Evolutionary conservation across 2,113 vertebrate species (phyloP), one percentile per base, ranked within the genome.

Genomic region (Rhegmatorhina hoffmannsi): DNA sequence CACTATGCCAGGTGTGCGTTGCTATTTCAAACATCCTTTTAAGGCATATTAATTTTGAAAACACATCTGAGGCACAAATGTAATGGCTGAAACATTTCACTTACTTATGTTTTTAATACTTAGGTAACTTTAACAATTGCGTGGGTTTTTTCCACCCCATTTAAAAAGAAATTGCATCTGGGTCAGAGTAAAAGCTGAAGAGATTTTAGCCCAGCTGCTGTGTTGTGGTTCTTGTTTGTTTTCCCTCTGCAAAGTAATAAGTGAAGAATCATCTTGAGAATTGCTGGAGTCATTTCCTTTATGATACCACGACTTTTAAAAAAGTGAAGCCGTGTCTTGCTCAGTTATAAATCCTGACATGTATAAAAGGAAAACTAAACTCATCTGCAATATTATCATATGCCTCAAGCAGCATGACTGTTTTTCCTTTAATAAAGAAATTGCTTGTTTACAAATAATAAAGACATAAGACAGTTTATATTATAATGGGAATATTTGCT

Each of bases 401-500:
- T 25, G 72, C 47, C 75, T 95, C 63, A 77, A 86, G 90, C 78
- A 92, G 31, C 21, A 28, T 21, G 11, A 73, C 53, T 52, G 23
- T 73, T 75, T 82, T 68, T 34, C 12, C 36, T 86, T 88, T 90
- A 90, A 29, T 87, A 90, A 76, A 53, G 26, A 40, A 53, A 67
- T 69, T 69, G 43, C 24, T 72, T 82, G n/a, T 88, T 95, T 86
- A 80, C 59, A 92, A 89, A 75, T 87, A 90, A 75, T 66, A 74
- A 63, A 62, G 80, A 31, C 44, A 23, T 46, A 81, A 75, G 60
- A 53, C 23, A 10, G 15, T 72, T 94, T 40, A 64, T 10, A 8
- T 60, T 82, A 31, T 24, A 80, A 64, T 53, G 33, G 81, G 33
- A 73, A 38, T 62, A 53, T 36, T 11, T 64, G 13, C 53, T 82